Conservation (phyloP, 1,140 invertebrate genomes). For the Anastrepha ludens region DNA sequence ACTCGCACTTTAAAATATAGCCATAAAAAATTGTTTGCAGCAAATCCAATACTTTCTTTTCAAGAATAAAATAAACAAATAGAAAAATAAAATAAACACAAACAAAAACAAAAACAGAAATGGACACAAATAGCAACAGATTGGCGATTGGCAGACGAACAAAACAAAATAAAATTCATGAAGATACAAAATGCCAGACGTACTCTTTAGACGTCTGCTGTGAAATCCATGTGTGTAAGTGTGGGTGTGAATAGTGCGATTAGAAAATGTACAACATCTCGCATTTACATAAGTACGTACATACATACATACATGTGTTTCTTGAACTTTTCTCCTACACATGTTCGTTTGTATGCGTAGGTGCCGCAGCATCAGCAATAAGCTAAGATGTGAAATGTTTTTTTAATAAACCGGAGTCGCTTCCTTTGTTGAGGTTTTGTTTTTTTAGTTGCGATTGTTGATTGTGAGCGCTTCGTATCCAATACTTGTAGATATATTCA, state of each 20-base stretch:
- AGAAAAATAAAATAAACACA: background rate
- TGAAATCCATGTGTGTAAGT: background rate
- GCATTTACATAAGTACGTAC: background rate
- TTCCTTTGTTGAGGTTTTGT: conserved; percentile 5
- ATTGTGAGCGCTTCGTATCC: background rate
- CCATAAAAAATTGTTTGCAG: background rate
- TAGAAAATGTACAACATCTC: background rate
- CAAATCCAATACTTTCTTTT: too few relatives aligned
- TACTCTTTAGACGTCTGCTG: conserved; percentile 9
- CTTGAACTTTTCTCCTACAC: background rate
- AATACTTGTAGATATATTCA: too few relatives aligned
- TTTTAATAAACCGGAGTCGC: conserved; percentile 31
- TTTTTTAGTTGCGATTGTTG: background rate
- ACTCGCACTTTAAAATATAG: background rate
- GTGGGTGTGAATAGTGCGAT: conserved; percentile 27
- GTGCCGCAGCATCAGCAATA: conserved; percentile 14
- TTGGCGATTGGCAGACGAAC: conserved; percentile 31
- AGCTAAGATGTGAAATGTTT: conserved; percentile 41
- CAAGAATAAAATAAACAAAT: background rate
- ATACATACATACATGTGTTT: background rate
- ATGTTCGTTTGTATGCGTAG: background rate
- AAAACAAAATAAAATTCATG: background rate
- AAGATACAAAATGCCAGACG: background rate
- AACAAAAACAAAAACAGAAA: background rate
- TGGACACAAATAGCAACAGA: conserved; percentile 42